These are phyloP conservation scores for Troilus luridus DNA, from an alignment of 2,888 invertebrate genomes.

Conservation along the genomic window DNA sequence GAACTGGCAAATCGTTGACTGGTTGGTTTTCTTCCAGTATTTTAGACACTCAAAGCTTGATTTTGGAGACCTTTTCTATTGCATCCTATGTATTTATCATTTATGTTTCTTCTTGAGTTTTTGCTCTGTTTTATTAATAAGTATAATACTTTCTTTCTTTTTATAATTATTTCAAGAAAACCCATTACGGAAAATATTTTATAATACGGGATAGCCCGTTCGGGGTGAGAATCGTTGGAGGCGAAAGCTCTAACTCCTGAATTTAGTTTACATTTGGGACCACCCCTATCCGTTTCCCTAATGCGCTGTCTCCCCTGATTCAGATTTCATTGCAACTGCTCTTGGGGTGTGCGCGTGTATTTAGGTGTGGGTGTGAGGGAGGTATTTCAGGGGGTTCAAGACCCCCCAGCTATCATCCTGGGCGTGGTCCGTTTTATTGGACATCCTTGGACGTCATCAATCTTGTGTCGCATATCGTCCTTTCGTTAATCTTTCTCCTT, in stretches of 20 bases:
- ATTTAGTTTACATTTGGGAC: constrained; percentile 53
- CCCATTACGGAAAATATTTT: neutral
- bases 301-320: constrained; percentile 33
- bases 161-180: neutral
- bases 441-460: neutral
- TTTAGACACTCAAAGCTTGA: too few species aligned
- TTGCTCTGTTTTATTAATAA: too few species aligned
- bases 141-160: neutral
- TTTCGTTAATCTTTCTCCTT: constrained; percentile 33
- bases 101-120: too few species aligned
- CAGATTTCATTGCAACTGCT: constrained; percentile 52
- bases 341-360: neutral
- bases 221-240: neutral
- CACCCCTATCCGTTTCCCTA: constrained; percentile 35
- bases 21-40: too few species aligned
- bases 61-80: too few species aligned
- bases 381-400: neutral
- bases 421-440: constrained; percentile 13
- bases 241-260: neutral
- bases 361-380: neutral
- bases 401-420: neutral
- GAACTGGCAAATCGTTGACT: too few species aligned
- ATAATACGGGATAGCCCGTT: neutral
- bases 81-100: too few species aligned
- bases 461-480: constrained; percentile 36